Base-by-base conservation (phyloP, 2,888 invertebrate species). In the Phortica okadai region DNA sequence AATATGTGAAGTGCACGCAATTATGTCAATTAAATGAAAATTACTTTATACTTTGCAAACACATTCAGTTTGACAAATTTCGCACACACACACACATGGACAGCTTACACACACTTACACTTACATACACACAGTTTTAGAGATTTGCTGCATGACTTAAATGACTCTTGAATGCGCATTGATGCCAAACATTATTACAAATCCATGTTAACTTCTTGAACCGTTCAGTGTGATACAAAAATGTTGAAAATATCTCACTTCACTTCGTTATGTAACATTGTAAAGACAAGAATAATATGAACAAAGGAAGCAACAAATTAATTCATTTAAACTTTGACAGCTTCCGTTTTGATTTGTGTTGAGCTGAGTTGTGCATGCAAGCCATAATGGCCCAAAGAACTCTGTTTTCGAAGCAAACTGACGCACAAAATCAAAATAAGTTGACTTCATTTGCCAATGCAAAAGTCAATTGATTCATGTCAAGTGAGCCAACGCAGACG, bases 21-120 rank as follows among this genome's bases (percentile, higher is more conserved):
- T 85, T 85, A 88, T 85, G 85, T 85, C 85, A 85, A 85, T 85
- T 85, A 86, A 86, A 88, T 80, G 83, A 84, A 88, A 85, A 85
- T 86, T 85, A 88, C 85, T 85, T 85, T 84, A 79, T 81, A 78
- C 82, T 80, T 82, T 77, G 79, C 74, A 78, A 73, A 67, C 54
- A 82, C 76, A 77, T 75, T 73, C 74, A 62, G 77, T 77, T 58
- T 72, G 76, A 82, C 79, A 80, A 79, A 81, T 74, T 77, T 74
- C 79, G 79, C 42, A 59, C 11, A 21, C 16, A 64, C 64, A 74
- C 77, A 78, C 6, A 76, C 70, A 69, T 21, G 21, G 21, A 21
- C 21, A 21, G 21, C 45, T 58, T 73, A 8, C 41, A 42, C 66
- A 73, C 44, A 58, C 16, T 45, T 42, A 45, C 45, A 56, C 69